Evolutionary conservation across 1,140 invertebrate species (phyloP), one percentile per base, ranked within the genome.

Genomic region (Aphaenogaster ashmeadi): DNA sequence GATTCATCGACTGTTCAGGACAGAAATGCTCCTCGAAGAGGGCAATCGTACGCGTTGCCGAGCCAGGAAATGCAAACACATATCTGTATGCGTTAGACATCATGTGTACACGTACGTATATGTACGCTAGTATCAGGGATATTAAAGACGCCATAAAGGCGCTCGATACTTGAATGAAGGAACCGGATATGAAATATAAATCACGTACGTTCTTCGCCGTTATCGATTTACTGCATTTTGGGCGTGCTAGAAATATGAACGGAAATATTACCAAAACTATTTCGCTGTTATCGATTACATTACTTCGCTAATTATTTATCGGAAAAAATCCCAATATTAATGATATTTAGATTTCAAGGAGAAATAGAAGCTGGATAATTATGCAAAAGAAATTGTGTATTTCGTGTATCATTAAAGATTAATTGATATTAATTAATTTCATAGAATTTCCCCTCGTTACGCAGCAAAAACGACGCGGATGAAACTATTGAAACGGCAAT

Each of bases 1-100:
- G 91, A 92, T 92, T 92, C 91, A 91, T 92, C 87, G 81, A 77
- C 85, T 86, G 89, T 88, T 86, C 89, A 69, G 78, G 75, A 77
- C 54, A 84, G 80, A 89, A 92, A 86, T 92, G 80, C 72, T 90
- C 27, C 3, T 27, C 72, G 77, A 75, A 36, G 13, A 74, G 64
- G 78, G 54, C 80, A 86, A 88, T 85, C 86, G 80, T 90, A 86
- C 86, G 79, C 56, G 15, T 44, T 77, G 58, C 77, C 87, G 54
- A 81, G 44, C 80, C 58, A 50, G 44, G 67, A 79, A 50, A 81
- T 78, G 71, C 64, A 88, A 69, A 87, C 64, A 86, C 64, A 21
- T 33, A 36, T 6, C 9, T 77, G 18, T 67, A 27, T 62, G 33
- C 58, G 47, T 77, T 41, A 38, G 18, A 18, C 44, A 41, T 81